These are phyloP conservation scores for Lagria hirta DNA, from an alignment of 2,888 invertebrate genomes.

Conservation along the genomic window DNA sequence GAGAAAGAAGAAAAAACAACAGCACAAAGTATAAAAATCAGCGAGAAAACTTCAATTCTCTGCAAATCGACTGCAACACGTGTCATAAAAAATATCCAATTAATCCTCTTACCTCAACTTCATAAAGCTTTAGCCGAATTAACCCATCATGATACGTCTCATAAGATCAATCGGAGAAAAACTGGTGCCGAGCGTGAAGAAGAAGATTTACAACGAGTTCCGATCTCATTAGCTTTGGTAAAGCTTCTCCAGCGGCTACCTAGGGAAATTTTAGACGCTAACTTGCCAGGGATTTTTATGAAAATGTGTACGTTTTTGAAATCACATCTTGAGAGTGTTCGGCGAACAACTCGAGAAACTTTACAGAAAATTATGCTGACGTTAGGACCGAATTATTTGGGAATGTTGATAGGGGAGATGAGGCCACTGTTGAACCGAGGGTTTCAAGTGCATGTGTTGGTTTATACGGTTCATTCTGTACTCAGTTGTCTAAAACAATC, in stretches of 20 bases:
- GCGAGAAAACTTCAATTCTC: constrained; percentile 59
- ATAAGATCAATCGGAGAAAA: constrained; percentile 74
- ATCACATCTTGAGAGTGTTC: constrained; percentile 83
- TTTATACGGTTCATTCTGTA: constrained; percentile 84
- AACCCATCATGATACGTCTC: constrained; percentile 72
- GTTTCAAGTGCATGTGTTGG: constrained; percentile 91
- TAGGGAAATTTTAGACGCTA: constrained; percentile 68
- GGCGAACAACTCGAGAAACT: constrained; percentile 84
- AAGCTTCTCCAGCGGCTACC: constrained; percentile 89
- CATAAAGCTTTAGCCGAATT: constrained; percentile 70
- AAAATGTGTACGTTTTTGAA: constrained; percentile 89
- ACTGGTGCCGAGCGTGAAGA: constrained; percentile 76
- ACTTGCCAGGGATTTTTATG: constrained; percentile 85
- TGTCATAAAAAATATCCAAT: constrained; percentile 61
- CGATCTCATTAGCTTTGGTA: constrained; percentile 89
- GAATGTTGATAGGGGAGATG: constrained; percentile 77
- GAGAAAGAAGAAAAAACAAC: constrained; percentile 35
- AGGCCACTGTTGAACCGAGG: constrained; percentile 79
- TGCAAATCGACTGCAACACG: constrained; percentile 73
- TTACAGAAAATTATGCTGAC: constrained; percentile 86
- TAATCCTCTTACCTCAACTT: constrained; percentile 76
- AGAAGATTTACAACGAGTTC: constrained; percentile 86
- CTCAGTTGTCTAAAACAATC: constrained; percentile 69
- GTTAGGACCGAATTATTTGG: constrained; percentile 80
- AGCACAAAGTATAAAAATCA: too few species aligned